These are phyloP conservation scores for Bucorvus abyssinicus DNA, from an alignment of 2,797 vertebrate species.

Conservation along the genomic window DNA sequence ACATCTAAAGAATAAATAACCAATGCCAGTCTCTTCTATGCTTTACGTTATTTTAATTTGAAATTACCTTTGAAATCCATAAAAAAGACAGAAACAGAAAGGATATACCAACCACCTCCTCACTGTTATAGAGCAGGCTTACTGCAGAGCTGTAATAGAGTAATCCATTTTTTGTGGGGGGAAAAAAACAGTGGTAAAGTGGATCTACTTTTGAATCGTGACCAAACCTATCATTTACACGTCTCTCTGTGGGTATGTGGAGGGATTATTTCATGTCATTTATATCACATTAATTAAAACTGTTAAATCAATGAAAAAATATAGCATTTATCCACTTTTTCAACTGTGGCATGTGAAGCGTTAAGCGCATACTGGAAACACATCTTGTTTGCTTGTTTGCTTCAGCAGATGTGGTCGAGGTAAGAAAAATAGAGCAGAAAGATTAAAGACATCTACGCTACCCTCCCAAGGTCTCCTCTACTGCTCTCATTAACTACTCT, in stretches of 20 bases:
- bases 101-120: neutral
- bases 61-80: neutral
- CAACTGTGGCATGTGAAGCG: neutral
- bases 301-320: neutral
- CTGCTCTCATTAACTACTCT: conserved; percentile 26
- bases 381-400: neutral
- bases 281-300: neutral
- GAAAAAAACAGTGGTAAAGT: neutral
- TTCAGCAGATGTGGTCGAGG: conserved; percentile 21
- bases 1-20: neutral
- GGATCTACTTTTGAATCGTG: neutral
- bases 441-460: neutral
- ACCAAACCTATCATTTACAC: neutral
- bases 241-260: neutral
- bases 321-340: neutral
- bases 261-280: neutral
- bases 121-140: neutral
- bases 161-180: neutral
- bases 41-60: neutral
- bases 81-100: neutral
- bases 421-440: conserved; percentile 18
- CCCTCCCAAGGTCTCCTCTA: neutral
- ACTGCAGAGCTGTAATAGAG: neutral
- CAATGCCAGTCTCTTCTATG: rapidly evolving
- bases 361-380: neutral